Evolutionary conservation across 2,797 vertebrate species (phyloP), one percentile per base, ranked within the genome.

Genomic region (Spinibarbus caldwelli): DNA sequence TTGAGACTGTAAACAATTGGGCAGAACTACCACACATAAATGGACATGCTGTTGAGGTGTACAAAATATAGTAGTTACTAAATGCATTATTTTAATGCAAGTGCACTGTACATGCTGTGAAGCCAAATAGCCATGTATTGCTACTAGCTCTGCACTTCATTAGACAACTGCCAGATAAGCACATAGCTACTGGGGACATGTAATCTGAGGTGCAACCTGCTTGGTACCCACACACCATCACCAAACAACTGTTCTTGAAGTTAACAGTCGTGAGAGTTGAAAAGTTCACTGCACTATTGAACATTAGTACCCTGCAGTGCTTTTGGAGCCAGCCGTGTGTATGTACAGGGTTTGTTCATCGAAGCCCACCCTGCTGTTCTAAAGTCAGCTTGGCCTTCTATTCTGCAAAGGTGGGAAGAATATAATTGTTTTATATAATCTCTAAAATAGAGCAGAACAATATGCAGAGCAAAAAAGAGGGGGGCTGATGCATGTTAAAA

Each of bases 321-420:
- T 84, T 84, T 87, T 70, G 31, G 78, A 84, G 79, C 38, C 67
- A 21, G 76, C 15, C 3, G 23, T 88, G 64, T 77, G 62, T n/a
- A n/a, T n/a, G n/a, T n/a, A n/a, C n/a, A 85, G 71, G 70, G 84
- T 76, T 79, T 77, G 77, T 80, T 45, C 78, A 64, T 72, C 23
- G 66, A 82, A 67, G 79, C 64, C 92, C 82, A 84, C 89, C 94
- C 92, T 85, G 88, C 94, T 93, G 93, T 86, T 93, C 89, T 93
- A 91, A 92, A 93, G 93, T 91, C 90, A 94, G 93, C 92, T 92
- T 91, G 88, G 91, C 90, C 90, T 91, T 91, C 90, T 88, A 88
- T 91, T 93, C 89, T 83, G 78, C 88, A 17, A 49, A 80, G 84
- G 79, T 86, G 87, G 86, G 90, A 87, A 92, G 91, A 91, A 88